Conservation (phyloP, 2,888 invertebrate species). For the Idaea aversata region DNA sequence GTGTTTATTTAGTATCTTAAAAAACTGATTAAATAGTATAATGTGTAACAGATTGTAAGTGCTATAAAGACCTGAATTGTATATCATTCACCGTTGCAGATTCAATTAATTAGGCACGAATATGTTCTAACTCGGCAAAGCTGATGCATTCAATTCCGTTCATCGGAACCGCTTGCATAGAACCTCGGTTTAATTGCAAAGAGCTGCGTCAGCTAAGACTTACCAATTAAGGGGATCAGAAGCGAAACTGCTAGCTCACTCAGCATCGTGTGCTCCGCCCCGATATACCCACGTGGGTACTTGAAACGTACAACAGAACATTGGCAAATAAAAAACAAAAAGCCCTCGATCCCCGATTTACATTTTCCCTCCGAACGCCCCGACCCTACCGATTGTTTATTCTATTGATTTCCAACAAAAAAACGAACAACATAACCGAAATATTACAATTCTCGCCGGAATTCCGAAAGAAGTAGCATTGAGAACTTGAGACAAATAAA, state of each 20-base stretch:
- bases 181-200: slow-evolving; percentile 67
- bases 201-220: slow-evolving; percentile 75
- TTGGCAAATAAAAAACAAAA: slow-evolving; percentile 30
- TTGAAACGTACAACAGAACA: slow-evolving; percentile 19
- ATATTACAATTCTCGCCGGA: slow-evolving; percentile 14
- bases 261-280: slow-evolving; percentile 39
- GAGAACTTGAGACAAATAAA: slow-evolving; percentile 32
- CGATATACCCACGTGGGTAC: slow-evolving; percentile 11
- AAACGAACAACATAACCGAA: slow-evolving; percentile 19
- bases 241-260: slow-evolving; percentile 66
- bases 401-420: slow-evolving; percentile 14
- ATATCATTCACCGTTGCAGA: not conserved
- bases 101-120: slow-evolving; percentile 38
- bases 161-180: slow-evolving; percentile 54
- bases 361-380: slow-evolving; percentile 13
- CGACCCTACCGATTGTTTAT: not conserved
- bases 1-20: too few species aligned
- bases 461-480: slow-evolving; percentile 29
- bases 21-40: not conserved
- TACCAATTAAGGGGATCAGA: slow-evolving; percentile 72
- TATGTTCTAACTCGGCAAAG: slow-evolving; percentile 32
- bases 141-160: slow-evolving; percentile 53
- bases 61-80: slow-evolving; percentile 20
- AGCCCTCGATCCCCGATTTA: slow-evolving; percentile 13
- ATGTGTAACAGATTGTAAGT: slow-evolving; percentile 7